A percentile compares a stretch with the other conserved stretches of the same genome.
Conservation (phyloP, 35 echinoderm and acorn worm genomes). For the Ptychodera flava region DNA sequence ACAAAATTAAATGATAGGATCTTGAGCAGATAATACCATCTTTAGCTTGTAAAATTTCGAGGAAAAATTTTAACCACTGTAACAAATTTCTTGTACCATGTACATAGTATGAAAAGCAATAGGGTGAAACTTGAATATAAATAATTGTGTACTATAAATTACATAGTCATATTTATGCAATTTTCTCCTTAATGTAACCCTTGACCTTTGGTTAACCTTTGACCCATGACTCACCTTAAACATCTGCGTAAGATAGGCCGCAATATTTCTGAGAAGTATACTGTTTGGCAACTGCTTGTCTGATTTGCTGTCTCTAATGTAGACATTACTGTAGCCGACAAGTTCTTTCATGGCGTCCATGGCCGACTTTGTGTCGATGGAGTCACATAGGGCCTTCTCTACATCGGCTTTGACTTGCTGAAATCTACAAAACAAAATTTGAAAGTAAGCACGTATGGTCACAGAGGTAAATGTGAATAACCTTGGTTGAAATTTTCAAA, state of each 20-base stretch:
- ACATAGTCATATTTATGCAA: neutral
- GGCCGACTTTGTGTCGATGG: conserved; percentile 80
- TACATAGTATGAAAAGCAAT: too few species aligned
- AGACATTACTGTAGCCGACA: conserved; percentile 77
- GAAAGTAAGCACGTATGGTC: too few species aligned
- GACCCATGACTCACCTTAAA: conserved; percentile 65
- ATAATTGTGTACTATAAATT: neutral
- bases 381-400: conserved; percentile 68
- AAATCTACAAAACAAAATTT: too few species aligned
- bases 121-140: neutral
- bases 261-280: conserved; percentile 46
- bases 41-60: too few species aligned
- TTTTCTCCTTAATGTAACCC: neutral
- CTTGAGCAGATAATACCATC: too few species aligned
- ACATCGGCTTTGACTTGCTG: conserved; percentile 49
- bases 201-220: too few species aligned
- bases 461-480: too few species aligned
- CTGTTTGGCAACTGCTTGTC: conserved; percentile 46
- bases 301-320: conserved; percentile 47
- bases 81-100: too few species aligned
- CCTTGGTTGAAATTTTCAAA: too few species aligned
- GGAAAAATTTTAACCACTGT: too few species aligned
- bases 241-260: conserved; percentile 60
- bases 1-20: too few species aligned
- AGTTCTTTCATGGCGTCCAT: conserved; percentile 48